Base-by-base conservation (phyloP, 2,113 vertebrate genomes). In the Malaclemys terrapin region DNA sequence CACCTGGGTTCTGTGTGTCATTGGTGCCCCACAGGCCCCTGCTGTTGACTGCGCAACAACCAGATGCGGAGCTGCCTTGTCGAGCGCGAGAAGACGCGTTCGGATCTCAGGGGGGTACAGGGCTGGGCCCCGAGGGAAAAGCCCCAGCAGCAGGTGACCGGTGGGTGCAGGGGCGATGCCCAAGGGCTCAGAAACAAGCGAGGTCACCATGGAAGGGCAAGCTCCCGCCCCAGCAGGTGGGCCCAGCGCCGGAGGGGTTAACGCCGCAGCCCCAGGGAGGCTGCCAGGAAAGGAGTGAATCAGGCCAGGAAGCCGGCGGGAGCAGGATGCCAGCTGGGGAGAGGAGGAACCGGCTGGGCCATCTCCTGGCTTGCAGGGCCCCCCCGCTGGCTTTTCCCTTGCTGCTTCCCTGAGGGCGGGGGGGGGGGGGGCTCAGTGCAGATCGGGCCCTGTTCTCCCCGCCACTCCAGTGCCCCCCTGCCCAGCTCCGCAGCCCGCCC, bases 1-100 rank as follows among this genome's bases (percentile, higher is more conserved):
- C 80, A 14, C 14, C 1, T 25, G 0, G 0, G 1, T 19, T 45
- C 42, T 45, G 5, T 45, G 42, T 45, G 42, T 45, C 42, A 45
- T 45, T 57, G 57, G 57, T 59, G 16, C 62, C 62, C 31, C 62
- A 7, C 62, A 6, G 8, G n/a, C 62, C 31, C 62, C 62, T 19
- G 31, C 31, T 65, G 31, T 19, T 57, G 56, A 25, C 3, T 25
- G 56, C 8, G 57, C 59, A 62, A 6, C 6, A 2, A 12, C 29
- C 56, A 27, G 56, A 9, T 25, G 56, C 11, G 24, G 56, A 27
- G 11, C 24, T 27, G 9, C 13, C 8, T 62, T 8, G 29, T 8
- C 4, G 29, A 8, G 29, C 29, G 10, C 11, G 56, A 57, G 25
- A 27, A 11, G 56, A 10, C 2, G 25, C 27, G 25, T 25, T 27